phyloP scores from a whole-genome alignment of 1,140 invertebrate species.

The Subanguina moxae region DNA sequence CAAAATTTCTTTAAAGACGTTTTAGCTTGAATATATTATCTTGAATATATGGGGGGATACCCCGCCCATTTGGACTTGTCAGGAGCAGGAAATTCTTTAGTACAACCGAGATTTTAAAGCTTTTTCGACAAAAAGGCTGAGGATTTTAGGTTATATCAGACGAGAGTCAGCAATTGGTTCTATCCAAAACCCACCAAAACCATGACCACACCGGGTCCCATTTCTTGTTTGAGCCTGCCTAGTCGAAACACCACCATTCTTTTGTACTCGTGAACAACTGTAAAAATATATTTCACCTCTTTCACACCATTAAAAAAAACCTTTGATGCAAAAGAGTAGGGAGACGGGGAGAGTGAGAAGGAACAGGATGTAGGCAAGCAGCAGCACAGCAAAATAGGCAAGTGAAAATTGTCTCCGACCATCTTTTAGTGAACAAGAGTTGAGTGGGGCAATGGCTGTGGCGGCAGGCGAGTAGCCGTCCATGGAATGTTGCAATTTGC shows the following conservation, averaged over 20 bases:
- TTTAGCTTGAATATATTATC: too few relatives aligned
- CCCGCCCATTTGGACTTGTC: too few relatives aligned
- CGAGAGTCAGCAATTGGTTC: too few relatives aligned
- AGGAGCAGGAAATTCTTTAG: too few relatives aligned
- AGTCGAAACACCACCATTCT: constrained; percentile 53
- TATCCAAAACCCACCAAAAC: too few relatives aligned
- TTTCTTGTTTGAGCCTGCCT: constrained; percentile 34
- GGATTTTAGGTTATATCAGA: too few relatives aligned
- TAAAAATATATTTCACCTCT: too few relatives aligned
- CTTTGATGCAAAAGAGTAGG: constrained; percentile 53
- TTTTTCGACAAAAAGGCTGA: too few relatives aligned
- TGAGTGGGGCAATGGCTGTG: neutral
- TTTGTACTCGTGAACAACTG: constrained; percentile 53
- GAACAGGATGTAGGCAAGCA: constrained; percentile 41
- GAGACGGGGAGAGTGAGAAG: constrained; percentile 46
- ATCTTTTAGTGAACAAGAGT: neutral
- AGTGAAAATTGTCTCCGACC: constrained; percentile 1
- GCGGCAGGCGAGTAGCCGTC: neutral
- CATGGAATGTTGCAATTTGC: neutral
- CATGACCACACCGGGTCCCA: constrained; percentile 72
- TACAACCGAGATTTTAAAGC: too few relatives aligned
- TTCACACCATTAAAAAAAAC: too few relatives aligned
- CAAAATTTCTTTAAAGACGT: too few relatives aligned
- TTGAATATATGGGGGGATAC: too few relatives aligned
- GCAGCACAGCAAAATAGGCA: constrained; percentile 38